Evolutionary conservation across 2,797 vertebrate genomes (phyloP).

Genomic region (Anguilla anguilla): DNA sequence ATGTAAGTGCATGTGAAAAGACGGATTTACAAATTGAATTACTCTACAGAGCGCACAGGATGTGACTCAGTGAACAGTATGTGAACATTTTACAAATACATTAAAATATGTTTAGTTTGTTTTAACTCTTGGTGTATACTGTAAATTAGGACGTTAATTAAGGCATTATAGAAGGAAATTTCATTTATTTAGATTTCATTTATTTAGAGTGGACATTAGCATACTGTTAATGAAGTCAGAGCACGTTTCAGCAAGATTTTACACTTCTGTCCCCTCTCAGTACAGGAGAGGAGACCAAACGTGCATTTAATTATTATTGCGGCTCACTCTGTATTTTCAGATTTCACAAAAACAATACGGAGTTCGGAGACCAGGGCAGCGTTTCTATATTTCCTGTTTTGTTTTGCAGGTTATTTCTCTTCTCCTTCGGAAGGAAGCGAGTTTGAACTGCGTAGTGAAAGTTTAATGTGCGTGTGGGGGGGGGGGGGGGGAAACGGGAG

Average conservation of each 20-base stretch:
- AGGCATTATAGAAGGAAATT: neutral
- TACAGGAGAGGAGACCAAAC: neutral
- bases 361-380: neutral
- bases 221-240: neutral
- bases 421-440: conserved; percentile 16
- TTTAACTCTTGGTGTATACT: neutral
- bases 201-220: neutral
- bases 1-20: neutral
- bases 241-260: neutral
- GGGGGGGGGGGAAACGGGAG: too few relatives aligned
- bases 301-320: neutral
- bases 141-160: neutral
- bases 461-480: conserved; percentile 79
- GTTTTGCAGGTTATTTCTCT: neutral
- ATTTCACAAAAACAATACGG: neutral
- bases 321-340: neutral
- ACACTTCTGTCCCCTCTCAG: neutral
- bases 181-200: neutral
- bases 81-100: neutral
- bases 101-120: neutral
- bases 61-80: neutral
- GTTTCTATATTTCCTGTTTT: neutral
- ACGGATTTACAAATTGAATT: neutral
- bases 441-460: conserved; percentile 72
- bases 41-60: neutral